A percentile compares a stretch with the other conserved stretches of the same genome.
Evolutionary conservation across 2,888 invertebrate genomes (phyloP).

Genomic region (Dasysyrphus tricinctus): DNA sequence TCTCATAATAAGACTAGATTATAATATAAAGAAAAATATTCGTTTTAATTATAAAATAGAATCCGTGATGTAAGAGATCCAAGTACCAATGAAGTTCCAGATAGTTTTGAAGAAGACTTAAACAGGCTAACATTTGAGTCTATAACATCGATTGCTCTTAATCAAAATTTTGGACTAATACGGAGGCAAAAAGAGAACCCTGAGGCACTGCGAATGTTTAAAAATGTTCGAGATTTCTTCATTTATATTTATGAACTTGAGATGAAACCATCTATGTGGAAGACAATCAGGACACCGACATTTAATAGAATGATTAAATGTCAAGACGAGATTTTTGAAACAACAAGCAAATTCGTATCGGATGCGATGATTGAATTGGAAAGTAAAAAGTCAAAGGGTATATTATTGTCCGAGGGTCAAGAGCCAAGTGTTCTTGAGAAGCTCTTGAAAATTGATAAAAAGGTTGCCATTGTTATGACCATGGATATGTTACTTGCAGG

Average conservation of each 20-base stretch:
- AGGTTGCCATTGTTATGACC: constrained; percentile 87
- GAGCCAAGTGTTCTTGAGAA: constrained; percentile 87
- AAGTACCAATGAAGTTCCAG: constrained; percentile 81
- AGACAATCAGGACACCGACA: constrained; percentile 75
- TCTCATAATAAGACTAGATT: not conserved
- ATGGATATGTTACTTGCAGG: constrained; percentile 89
- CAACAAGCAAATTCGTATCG: constrained; percentile 79
- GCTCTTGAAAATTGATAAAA: constrained; percentile 86
- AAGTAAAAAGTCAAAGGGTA: constrained; percentile 79
- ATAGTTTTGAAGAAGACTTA: constrained; percentile 84
- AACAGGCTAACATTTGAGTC: constrained; percentile 86
- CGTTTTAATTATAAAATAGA: constrained; percentile 76
- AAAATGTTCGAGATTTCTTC: constrained; percentile 64
- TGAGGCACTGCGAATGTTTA: constrained; percentile 76
- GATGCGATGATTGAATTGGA: constrained; percentile 79
- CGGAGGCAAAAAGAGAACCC: constrained; percentile 68
- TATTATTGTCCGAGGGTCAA: constrained; percentile 76
- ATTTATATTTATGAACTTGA: constrained; percentile 76
- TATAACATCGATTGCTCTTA: constrained; percentile 82
- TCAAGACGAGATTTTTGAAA: constrained; percentile 76
- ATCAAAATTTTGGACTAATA: constrained; percentile 80
- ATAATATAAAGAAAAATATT: not conserved
- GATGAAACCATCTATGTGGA: constrained; percentile 78
- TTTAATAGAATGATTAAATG: constrained; percentile 77
- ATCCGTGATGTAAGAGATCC: constrained; percentile 80